Evolutionary conservation across 2,113 vertebrate species (phyloP).

Genomic region (Tautogolabrus adspersus): DNA sequence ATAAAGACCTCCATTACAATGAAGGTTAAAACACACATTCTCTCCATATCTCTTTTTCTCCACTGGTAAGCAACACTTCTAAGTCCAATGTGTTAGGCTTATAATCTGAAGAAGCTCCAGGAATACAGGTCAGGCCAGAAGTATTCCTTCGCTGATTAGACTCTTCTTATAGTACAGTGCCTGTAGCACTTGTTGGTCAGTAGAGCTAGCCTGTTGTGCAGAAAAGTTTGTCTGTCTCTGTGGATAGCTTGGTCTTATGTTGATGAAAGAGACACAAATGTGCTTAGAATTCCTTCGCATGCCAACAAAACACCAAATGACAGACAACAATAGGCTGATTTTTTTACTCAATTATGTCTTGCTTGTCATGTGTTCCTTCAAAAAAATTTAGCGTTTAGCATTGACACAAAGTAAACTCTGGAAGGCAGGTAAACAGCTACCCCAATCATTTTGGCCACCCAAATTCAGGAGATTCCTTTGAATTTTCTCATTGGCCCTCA

Average conservation of each 20-base stretch:
- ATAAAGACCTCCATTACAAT: conserved; percentile 48
- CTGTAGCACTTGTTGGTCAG: conserved; percentile 71
- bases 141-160: conserved; percentile 57
- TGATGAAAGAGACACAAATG: conserved; percentile 81
- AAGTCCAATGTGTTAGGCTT: conserved; percentile 51
- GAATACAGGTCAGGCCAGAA: conserved; percentile 54
- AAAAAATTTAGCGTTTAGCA: conserved; percentile 42
- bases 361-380: conserved; percentile 63
- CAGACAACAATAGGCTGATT: conserved; percentile 55
- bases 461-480: conserved; percentile 51
- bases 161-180: conserved; percentile 57
- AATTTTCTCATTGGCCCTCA: conserved; percentile 51
- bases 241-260: conserved; percentile 77
- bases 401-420: conserved; percentile 65
- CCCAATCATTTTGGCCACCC: conserved; percentile 54
- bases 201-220: conserved; percentile 74
- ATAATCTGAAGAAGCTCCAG: conserved; percentile 53
- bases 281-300: conserved; percentile 86
- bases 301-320: conserved; percentile 83
- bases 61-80: conserved; percentile 32
- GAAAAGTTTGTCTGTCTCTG: conserved; percentile 69
- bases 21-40: conserved; percentile 64
- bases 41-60: conserved; percentile 43
- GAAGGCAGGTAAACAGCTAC: conserved; percentile 68
- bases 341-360: conserved; percentile 50